phyloP scores from a whole-genome alignment of 2,888 invertebrate genomes.

The Callimorpha dominula region DNA sequence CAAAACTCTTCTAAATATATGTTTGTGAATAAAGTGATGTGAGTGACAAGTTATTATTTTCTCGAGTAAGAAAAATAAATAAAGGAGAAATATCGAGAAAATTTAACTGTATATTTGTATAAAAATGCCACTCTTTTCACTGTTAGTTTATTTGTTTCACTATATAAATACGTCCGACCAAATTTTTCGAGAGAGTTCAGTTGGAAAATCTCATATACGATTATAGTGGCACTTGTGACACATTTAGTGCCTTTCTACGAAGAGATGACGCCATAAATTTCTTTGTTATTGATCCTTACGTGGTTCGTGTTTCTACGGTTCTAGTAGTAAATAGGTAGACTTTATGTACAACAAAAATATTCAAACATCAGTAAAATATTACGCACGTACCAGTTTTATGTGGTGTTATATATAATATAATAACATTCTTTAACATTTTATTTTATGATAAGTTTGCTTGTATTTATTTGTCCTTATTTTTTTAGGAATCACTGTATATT shows the following conservation, averaged over 20 bases:
- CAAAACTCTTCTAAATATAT: no score
- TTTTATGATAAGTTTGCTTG: not conserved
- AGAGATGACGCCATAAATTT: slow-evolving; percentile 39
- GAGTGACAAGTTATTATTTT: no score
- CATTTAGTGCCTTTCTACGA: slow-evolving; percentile 36
- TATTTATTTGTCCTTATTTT: no score
- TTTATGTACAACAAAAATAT: slow-evolving; percentile 24
- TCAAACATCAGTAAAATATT: slow-evolving; percentile 23
- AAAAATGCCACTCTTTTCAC: no score
- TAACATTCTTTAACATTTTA: not conserved
- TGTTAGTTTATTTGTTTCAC: not conserved
- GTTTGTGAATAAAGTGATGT: no score
- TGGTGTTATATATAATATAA: not conserved
- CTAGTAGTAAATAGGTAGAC: slow-evolving; percentile 25
- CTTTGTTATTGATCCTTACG: slow-evolving; percentile 44
- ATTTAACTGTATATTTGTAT: no score
- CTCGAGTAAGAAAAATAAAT: no score
- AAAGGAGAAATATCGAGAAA: no score
- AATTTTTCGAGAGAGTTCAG: slow-evolving; percentile 57
- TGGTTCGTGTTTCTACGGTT: slow-evolving; percentile 37
- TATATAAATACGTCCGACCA: slow-evolving; percentile 59
- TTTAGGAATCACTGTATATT: no score
- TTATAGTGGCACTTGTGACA: slow-evolving; percentile 33
- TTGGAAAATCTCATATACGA: slow-evolving; percentile 33
- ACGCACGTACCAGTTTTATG: not conserved